Conservation (phyloP, 2,888 invertebrate species). For the Ichneumoninae sp. region DNA sequence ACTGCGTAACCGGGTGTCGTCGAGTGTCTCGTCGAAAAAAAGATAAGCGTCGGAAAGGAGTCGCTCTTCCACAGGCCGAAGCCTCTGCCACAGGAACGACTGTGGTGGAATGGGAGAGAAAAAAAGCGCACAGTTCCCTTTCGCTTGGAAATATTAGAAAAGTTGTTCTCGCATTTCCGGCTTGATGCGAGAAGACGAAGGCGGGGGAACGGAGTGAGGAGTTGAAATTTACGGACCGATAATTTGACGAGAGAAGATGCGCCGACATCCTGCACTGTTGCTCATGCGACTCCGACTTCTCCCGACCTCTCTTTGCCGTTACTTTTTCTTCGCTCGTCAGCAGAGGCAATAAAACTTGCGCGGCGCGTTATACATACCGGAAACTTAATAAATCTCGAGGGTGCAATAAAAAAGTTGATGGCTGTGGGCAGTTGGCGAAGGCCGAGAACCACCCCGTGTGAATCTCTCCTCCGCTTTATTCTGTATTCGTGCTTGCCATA, state of each 20-base stretch:
- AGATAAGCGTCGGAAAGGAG: conserved; percentile 31
- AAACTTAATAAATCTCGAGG: conserved; percentile 69
- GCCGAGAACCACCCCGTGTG: conserved; percentile 5
- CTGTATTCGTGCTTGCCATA: conserved; percentile 24
- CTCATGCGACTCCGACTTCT: conserved; percentile 33
- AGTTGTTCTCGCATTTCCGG: conserved; percentile 68
- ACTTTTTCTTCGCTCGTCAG: conserved; percentile 47
- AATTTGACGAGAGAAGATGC: conserved; percentile 67
- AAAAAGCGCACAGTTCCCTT: conserved; percentile 35
- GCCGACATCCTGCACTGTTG: conserved; percentile 23
- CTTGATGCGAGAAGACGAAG: conserved; percentile 34
- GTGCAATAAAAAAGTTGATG: conserved; percentile 69
- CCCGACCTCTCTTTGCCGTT: conserved; percentile 12
- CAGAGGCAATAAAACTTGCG: conserved; percentile 65
- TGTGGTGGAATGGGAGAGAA: conserved; percentile 18
- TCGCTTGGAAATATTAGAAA: conserved; percentile 74
- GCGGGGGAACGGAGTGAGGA: not conserved
- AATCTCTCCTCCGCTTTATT: conserved; percentile 34
- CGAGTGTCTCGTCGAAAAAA: conserved; percentile 38
- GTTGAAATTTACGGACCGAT: conserved; percentile 64
- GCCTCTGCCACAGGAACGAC: not conserved
- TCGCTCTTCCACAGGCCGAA: conserved; percentile 9
- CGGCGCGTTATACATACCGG: conserved; percentile 58
- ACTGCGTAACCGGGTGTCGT: conserved; percentile 59
- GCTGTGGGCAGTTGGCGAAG: conserved; percentile 28